These are phyloP conservation scores for Nowickia ferox DNA, from an alignment of 2,888 invertebrate genomes.

Conservation along the genomic window DNA sequence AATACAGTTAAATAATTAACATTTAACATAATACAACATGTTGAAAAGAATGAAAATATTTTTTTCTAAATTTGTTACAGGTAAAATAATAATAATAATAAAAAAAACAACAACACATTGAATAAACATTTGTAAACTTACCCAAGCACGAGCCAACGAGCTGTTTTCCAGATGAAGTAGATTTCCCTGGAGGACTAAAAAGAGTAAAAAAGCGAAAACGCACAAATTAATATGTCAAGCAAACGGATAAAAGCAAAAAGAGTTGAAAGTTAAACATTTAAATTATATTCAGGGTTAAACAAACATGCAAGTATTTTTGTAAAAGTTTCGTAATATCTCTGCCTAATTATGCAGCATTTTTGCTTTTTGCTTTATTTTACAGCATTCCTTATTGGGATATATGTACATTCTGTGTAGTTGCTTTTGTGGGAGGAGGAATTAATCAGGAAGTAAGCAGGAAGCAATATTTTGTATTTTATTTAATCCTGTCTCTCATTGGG, in stretches of 20 bases:
- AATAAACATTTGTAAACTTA: conserved; percentile 61
- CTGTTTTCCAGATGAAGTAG: conserved; percentile 54
- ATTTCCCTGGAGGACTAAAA: conserved; percentile 74
- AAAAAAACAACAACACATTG: conserved; percentile 13
- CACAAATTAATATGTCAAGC: conserved; percentile 76
- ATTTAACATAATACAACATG: conserved; percentile 4
- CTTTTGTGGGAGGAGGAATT: conserved; percentile 17
- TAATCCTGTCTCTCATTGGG: conserved; percentile 71
- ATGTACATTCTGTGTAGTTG: neutral
- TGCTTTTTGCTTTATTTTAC: conserved; percentile 42
- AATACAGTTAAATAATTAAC: conserved; percentile 33
- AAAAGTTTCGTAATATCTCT: conserved; percentile 37
- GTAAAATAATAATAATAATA: conserved; percentile 28
- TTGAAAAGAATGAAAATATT: conserved; percentile 7
- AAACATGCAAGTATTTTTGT: neutral
- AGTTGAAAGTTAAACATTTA: conserved; percentile 50
- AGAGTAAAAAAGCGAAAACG: conserved; percentile 57
- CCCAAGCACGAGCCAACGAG: conserved; percentile 33
- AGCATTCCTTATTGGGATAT: conserved; percentile 47
- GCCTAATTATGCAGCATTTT: conserved; percentile 74
- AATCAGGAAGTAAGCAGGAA: conserved; percentile 53
- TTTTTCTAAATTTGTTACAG: conserved; percentile 1
- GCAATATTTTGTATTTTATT: conserved; percentile 26
- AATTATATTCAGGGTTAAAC: conserved; percentile 53
- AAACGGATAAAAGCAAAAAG: conserved; percentile 52